phyloP scores from a whole-genome alignment of 2,888 invertebrate genomes.

The Leucania comma region DNA sequence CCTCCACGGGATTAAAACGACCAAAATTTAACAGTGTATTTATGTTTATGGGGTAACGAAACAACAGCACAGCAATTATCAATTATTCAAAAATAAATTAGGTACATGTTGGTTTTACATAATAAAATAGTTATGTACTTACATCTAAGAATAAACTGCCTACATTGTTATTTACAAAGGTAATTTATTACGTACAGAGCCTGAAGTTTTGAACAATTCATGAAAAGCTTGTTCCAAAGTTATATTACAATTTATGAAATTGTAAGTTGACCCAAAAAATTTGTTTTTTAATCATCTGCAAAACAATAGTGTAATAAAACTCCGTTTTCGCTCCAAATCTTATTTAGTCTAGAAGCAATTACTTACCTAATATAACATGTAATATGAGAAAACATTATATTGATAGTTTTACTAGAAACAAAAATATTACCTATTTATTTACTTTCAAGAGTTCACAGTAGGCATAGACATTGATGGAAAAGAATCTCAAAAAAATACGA shows the following conservation, averaged over 20 bases:
- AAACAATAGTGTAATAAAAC: constrained; percentile 2
- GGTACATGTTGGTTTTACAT: not conserved
- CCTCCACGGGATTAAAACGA: too few relatives aligned
- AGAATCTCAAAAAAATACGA: constrained; percentile 2
- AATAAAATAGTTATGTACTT: too few relatives aligned
- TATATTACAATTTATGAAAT: constrained; percentile 21
- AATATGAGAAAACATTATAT: constrained; percentile 34
- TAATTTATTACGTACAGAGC: not conserved
- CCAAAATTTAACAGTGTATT: too few relatives aligned
- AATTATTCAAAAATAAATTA: not conserved
- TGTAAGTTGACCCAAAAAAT: not conserved
- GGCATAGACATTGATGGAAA: constrained; percentile 2
- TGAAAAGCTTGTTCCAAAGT: not conserved
- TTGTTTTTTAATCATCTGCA: constrained; percentile 29
- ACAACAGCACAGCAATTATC: too few relatives aligned
- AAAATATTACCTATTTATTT: constrained; percentile 17
- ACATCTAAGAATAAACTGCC: not conserved
- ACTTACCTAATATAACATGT: constrained; percentile 11
- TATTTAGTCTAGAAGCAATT: constrained; percentile 26
- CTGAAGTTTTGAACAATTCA: not conserved
- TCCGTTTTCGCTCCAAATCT: not conserved
- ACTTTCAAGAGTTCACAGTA: not conserved
- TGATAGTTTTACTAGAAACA: not conserved
- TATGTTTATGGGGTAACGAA: not conserved
- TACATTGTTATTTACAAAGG: not conserved